phyloP scores from a whole-genome alignment of 2,888 invertebrate genomes.

The Onthophagus sagittarius region DNA sequence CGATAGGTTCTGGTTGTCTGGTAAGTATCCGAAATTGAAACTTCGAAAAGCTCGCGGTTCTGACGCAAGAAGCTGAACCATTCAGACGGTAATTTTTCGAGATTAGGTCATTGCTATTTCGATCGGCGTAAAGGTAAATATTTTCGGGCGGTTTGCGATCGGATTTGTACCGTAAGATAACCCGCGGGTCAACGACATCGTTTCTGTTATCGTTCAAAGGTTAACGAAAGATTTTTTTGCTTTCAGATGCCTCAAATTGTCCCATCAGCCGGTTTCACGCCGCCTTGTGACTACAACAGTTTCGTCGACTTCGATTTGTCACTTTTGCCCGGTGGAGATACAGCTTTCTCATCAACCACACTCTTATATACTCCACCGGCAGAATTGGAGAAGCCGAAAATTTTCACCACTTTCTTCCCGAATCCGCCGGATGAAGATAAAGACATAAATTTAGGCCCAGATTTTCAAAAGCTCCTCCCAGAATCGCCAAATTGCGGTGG shows the following conservation, averaged over 20 bases:
- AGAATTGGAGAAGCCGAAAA: constrained; percentile 44
- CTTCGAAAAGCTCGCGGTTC: neutral
- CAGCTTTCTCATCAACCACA: constrained; percentile 54
- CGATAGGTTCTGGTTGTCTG: neutral
- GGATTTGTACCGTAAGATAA: neutral
- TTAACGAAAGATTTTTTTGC: neutral
- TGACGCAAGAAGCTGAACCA: neutral
- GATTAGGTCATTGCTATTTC: neutral
- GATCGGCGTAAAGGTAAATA: neutral
- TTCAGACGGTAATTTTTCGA: neutral
- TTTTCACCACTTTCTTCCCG: constrained; percentile 42
- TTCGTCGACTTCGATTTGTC: constrained; percentile 69
- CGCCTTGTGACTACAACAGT: constrained; percentile 62
- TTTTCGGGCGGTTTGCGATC: neutral
- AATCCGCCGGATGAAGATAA: constrained; percentile 37
- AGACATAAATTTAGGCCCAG: constrained; percentile 41
- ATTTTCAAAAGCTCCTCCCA: constrained; percentile 44
- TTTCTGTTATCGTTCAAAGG: neutral
- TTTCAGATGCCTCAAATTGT: constrained; percentile 81
- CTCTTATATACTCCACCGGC: constrained; percentile 46
- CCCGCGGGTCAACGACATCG: neutral
- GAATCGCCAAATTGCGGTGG: constrained; percentile 29
- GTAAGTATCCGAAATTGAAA: neutral
- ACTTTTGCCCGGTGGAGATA: constrained; percentile 62
- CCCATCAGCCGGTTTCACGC: constrained; percentile 72